Base-by-base conservation (phyloP, 2,888 invertebrate genomes). In the Dascillus cervinus region DNA sequence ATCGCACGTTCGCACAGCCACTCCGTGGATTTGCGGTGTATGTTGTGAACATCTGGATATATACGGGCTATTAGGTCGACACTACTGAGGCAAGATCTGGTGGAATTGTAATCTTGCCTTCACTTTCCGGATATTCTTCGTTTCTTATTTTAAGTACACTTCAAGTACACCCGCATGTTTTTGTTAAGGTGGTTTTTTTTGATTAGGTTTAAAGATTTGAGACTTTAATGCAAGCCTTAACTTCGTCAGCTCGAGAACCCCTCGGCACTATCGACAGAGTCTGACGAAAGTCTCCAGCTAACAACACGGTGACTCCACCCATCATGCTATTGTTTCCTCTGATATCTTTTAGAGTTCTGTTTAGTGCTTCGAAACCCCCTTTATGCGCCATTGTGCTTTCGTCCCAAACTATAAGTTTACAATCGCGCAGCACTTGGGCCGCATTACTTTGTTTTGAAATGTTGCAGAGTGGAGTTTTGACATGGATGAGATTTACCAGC, bases 401-500 rank as follows among this genome's bases (percentile, higher is more conserved):
- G n/a, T n/a, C n/a, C 24, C 29, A 34, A 29, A 11, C 19, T 34
- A 24, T 23, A 3, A 23, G 3, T 3, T 34, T 34, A 11, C 34
- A 34, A 2, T 23, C n/a, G 4, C 14, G 5, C 15, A 29, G 13
- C 22, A 34, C 34, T 29, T 14, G 4, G 11, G 19, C 24, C 24
- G 29, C 12, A 12, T 4, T n/a, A 8, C 9, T 3, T 13, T 8
- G 2, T 12, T 32, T 17, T 8, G 10, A 21, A 21, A 27, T 19
- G 31, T 20, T 22, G 53, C 53, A 29, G 55, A 32, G 27, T 57
- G 54, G 4, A 60, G 46, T 12, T 41, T 31, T 3, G n/a, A n/a
- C n/a, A n/a, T n/a, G n/a, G n/a, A n/a, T n/a, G n/a, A n/a, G n/a
- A n/a, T 51, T n/a, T n/a, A n/a, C n/a, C n/a, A n/a, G n/a, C n/a